Percentiles rank a stretch among this genome's conserved stretches.
phyloP scores from a whole-genome alignment of 1,140 invertebrate species.

The Danaus plexippus region DNA sequence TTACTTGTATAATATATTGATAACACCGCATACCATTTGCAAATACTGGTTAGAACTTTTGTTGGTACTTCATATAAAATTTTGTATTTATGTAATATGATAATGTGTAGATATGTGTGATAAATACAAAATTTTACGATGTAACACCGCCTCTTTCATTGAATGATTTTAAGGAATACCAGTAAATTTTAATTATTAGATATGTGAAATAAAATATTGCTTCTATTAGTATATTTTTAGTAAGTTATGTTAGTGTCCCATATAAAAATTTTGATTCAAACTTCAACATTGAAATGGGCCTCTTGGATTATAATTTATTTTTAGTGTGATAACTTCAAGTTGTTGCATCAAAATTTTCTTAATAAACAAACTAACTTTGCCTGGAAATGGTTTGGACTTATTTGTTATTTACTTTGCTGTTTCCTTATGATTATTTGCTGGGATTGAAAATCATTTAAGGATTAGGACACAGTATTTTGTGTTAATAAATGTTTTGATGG shows the following conservation, averaged over 20 bases:
- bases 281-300: conserved; percentile 50
- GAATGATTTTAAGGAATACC: conserved; percentile 56
- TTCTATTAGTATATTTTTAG: conserved; percentile 67
- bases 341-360: conserved; percentile 66
- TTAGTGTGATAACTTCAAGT: conserved; percentile 64
- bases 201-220: conserved; percentile 60
- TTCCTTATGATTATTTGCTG: conserved; percentile 6
- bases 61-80: conserved; percentile 71
- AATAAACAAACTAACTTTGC: conserved; percentile 69
- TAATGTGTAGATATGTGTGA: conserved; percentile 72
- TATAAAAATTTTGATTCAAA: conserved; percentile 54
- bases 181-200: conserved; percentile 55
- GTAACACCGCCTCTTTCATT: conserved; percentile 62
- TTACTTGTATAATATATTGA: conserved; percentile 72
- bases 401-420: conserved; percentile 32
- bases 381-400: conserved; percentile 50
- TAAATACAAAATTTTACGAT: conserved; percentile 74
- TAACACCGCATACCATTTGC: conserved; percentile 67
- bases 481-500: too few relatives aligned
- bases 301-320: conserved; percentile 65
- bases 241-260: conserved; percentile 65
- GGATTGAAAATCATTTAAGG: not conserved
- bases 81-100: conserved; percentile 73
- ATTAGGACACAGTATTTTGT: too few relatives aligned
- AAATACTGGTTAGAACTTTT: conserved; percentile 69